These are phyloP conservation scores for Oreochromis grahami DNA, from an alignment of 2,797 vertebrate species.

Conservation along the genomic window DNA sequence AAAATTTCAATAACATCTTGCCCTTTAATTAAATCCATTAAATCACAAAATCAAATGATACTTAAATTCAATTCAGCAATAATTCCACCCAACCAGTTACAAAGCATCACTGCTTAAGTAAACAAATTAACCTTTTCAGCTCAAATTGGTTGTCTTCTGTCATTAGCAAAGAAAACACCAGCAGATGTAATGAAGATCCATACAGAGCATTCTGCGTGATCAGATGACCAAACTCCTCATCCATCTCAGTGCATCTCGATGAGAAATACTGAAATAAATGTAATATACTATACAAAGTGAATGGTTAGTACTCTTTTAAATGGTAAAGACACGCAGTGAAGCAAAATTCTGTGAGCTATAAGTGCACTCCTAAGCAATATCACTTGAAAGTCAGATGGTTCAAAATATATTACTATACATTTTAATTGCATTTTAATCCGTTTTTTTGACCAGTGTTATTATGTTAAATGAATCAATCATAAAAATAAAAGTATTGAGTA, in stretches of 20 bases:
- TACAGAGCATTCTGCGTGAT: not conserved
- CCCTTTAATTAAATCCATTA: not conserved
- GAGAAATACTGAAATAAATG: not conserved
- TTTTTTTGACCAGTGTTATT: not conserved
- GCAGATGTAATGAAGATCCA: not conserved
- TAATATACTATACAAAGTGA: not conserved
- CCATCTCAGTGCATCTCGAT: not conserved
- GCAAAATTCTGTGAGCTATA: not conserved
- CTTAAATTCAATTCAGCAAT: constrained; percentile 9
- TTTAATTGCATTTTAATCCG: not conserved
- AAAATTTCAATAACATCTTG: not conserved
- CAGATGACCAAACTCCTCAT: not conserved
- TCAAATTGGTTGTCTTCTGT: constrained; percentile 2
- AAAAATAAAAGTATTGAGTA: not conserved
- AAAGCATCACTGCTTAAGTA: not conserved
- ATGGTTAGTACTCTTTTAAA: not conserved
- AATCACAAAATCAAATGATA: constrained; percentile 6
- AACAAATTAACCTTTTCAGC: constrained; percentile 38
- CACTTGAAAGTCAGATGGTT: not conserved
- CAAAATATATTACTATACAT: not conserved
- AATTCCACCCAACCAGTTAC: not conserved
- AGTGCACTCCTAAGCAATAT: not conserved
- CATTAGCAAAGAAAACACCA: constrained; percentile 10
- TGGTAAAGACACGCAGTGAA: not conserved
- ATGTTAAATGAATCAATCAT: fast-evolving